These are phyloP conservation scores for Melipona bicolor DNA, from an alignment of 2,888 invertebrate genomes.

Conservation along the genomic window DNA sequence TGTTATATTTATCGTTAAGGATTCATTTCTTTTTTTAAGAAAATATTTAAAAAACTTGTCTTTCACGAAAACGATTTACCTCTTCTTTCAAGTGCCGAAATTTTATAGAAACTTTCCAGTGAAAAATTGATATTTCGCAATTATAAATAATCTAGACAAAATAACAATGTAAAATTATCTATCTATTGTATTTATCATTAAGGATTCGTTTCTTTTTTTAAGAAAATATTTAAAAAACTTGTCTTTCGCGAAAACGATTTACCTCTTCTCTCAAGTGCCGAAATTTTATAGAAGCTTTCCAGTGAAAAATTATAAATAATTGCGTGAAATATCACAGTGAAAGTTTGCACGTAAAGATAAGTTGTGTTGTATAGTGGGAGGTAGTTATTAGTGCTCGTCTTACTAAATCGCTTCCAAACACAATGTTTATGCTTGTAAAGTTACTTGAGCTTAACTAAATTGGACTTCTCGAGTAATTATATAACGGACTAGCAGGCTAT, in stretches of 20 bases:
- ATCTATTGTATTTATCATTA: neutral
- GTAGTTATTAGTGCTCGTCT: conserved; percentile 23
- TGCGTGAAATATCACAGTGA: neutral
- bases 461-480: conserved; percentile 47
- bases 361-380: neutral
- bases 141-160: too few species aligned
- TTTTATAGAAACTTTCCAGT: too few species aligned
- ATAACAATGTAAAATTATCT: neutral
- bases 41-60: too few species aligned
- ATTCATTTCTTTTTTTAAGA: too few species aligned
- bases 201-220: neutral
- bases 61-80: too few species aligned
- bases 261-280: too few species aligned
- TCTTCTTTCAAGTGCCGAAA: too few species aligned
- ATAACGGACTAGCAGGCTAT: conserved; percentile 24
- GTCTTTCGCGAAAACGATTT: neutral
- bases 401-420: conserved; percentile 20
- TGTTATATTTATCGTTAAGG: too few species aligned
- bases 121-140: too few species aligned
- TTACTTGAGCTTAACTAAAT: conserved; percentile 50
- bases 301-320: neutral
- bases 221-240: neutral
- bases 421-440: conserved; percentile 28
- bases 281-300: neutral
- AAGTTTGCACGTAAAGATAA: neutral